Evolutionary conservation across 2,113 vertebrate species (phyloP).

Genomic region (Malaclemys terrapin): DNA sequence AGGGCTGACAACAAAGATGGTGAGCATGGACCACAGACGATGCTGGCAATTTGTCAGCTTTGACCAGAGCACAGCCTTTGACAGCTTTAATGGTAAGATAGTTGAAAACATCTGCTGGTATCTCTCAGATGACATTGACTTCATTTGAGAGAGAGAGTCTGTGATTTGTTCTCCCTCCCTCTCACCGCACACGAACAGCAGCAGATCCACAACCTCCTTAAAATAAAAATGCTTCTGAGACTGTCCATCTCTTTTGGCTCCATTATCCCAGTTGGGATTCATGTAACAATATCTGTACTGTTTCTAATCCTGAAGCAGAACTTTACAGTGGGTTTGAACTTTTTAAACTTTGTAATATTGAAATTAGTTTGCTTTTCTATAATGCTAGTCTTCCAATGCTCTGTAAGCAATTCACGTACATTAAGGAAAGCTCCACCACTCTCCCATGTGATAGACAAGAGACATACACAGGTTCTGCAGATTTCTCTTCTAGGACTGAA

Average conservation of each 20-base stretch:
- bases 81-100: neutral
- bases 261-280: neutral
- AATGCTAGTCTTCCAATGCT: neutral
- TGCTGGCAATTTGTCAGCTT: neutral
- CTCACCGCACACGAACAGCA: neutral
- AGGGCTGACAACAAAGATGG: neutral
- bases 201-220: neutral
- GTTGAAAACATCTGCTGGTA: neutral
- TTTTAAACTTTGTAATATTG: constrained; percentile 5
- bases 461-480: constrained; percentile 15
- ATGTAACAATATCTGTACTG: neutral
- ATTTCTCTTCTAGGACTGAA: constrained; percentile 62
- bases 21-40: neutral
- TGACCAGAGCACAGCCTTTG: neutral
- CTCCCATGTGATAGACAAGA: neutral
- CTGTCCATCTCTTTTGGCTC: neutral
- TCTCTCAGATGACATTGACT: neutral
- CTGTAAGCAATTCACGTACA: neutral
- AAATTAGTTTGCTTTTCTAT: constrained; percentile 9
- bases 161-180: neutral
- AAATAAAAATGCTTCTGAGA: neutral
- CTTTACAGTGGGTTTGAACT: constrained; percentile 14
- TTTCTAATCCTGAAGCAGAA: neutral
- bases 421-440: constrained; percentile 38
- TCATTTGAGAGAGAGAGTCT: neutral